A percentile compares a stretch with the other conserved stretches of the same genome.
These are phyloP conservation scores for Argyrosomus japonicus DNA, from an alignment of 2,113 vertebrate species.

Conservation along the genomic window DNA sequence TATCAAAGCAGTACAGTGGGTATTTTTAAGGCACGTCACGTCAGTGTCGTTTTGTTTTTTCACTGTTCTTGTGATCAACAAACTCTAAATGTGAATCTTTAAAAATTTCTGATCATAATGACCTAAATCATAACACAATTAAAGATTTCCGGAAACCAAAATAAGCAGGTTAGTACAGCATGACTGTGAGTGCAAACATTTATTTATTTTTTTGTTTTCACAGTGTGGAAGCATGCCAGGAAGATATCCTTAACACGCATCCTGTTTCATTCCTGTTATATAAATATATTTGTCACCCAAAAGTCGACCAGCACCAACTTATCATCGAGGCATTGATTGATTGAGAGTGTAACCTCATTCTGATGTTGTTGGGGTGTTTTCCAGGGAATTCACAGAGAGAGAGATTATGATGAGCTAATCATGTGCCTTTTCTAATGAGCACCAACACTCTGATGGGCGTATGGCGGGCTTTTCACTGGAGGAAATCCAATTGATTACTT, in stretches of 20 bases:
- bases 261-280: conserved; percentile 69
- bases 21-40: neutral
- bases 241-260: conserved; percentile 77
- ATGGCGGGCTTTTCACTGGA: conserved; percentile 16
- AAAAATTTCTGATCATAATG: no score
- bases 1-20: neutral
- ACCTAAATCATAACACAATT: no score
- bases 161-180: neutral
- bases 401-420: conserved; percentile 52
- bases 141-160: neutral
- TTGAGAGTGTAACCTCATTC: neutral
- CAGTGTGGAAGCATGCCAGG: conserved; percentile 41
- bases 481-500: conserved; percentile 49
- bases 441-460: neutral
- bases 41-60: neutral
- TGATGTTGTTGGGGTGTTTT: neutral
- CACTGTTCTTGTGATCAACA: neutral
- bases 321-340: neutral
- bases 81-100: neutral
- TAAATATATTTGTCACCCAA: conserved; percentile 54
- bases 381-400: conserved; percentile 1
- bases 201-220: conserved; percentile 3
- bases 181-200: neutral
- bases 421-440: conserved; percentile 13
- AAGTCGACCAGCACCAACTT: neutral